Evolutionary conservation across 1,140 invertebrate species (phyloP).

Genomic region (Hypothenemus hampei): DNA sequence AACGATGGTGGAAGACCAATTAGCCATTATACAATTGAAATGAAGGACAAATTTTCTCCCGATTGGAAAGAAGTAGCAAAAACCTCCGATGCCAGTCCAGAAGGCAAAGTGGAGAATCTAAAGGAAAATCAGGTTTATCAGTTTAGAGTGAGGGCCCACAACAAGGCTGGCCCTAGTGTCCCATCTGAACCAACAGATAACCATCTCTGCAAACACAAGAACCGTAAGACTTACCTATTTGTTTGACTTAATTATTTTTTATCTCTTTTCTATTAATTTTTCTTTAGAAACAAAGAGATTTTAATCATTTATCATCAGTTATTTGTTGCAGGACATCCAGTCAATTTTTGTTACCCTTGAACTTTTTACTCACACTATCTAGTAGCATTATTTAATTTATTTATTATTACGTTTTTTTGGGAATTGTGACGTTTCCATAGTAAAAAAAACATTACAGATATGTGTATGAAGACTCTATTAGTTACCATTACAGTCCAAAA

Average conservation of each 20-base stretch:
- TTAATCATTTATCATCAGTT: no score
- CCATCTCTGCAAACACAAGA: slow-evolving; percentile 88
- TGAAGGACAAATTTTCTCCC: slow-evolving; percentile 88
- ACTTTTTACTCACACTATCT: slow-evolving; percentile 18
- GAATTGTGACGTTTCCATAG: slow-evolving; percentile 34
- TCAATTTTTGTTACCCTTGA: slow-evolving; percentile 9
- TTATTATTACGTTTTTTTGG: slow-evolving; percentile 27
- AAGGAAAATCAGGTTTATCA: slow-evolving; percentile 93
- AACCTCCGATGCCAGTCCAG: slow-evolving; percentile 70
- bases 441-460: slow-evolving; percentile 25
- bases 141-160: slow-evolving; percentile 86
- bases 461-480: slow-evolving; percentile 21
- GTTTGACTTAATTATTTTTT: slow-evolving; percentile 29
- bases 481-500: no score
- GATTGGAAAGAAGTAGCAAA: slow-evolving; percentile 86
- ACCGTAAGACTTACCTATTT: slow-evolving; percentile 70
- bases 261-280: slow-evolving; percentile 1
- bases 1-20: slow-evolving; percentile 94
- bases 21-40: slow-evolving; percentile 90
- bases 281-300: no score
- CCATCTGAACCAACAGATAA: slow-evolving; percentile 90
- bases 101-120: slow-evolving; percentile 77
- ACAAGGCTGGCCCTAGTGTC: slow-evolving; percentile 82
- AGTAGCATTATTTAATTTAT: slow-evolving; percentile 19
- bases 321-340: no score